Conservation (phyloP, 2,888 invertebrate species). For the Thereva nobilitata region DNA sequence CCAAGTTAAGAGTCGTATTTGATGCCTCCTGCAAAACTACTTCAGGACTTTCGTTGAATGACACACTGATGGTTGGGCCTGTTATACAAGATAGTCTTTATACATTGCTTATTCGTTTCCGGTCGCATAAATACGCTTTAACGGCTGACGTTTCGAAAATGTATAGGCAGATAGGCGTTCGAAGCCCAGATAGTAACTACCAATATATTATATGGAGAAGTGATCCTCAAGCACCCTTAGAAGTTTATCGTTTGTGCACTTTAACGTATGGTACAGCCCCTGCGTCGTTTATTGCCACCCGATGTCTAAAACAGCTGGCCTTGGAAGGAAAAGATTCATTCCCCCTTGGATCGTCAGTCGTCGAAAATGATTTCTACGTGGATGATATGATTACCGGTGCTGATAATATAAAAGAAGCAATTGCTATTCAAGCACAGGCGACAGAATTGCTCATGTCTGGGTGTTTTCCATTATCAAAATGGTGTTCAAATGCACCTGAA, state of each 20-base stretch:
- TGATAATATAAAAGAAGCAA: background rate
- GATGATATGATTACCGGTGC: slow-evolving; percentile 3
- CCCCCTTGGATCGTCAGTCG: background rate
- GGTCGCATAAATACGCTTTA: too few relatives aligned
- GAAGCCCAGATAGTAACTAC: too few relatives aligned
- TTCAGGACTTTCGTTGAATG: background rate
- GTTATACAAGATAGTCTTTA: slow-evolving; percentile 45
- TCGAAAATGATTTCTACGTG: slow-evolving; percentile 7
- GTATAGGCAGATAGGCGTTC: too few relatives aligned
- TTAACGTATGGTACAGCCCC: background rate
- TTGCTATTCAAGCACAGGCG: background rate
- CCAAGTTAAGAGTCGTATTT: slow-evolving; percentile 38
- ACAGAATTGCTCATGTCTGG: background rate
- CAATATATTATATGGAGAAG: too few relatives aligned
- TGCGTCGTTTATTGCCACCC: slow-evolving; percentile 10
- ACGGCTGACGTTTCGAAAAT: too few relatives aligned
- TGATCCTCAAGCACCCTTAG: too few relatives aligned
- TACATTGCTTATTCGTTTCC: too few relatives aligned
- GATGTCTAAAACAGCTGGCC: slow-evolving; percentile 1
- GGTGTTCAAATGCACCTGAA: background rate
- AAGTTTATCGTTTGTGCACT: too few relatives aligned
- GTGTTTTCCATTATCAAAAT: slow-evolving; percentile 2
- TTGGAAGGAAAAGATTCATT: background rate
- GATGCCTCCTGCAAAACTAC: slow-evolving; percentile 45
- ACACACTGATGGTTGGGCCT: slow-evolving; percentile 37